Evolutionary conservation across 1,140 invertebrate species (phyloP).

Genomic region (fruit fly (Drosophila melanogaster)): Release_6_plus_ISO1_MT NT_037436.4:9746001-9746500

Average conservation of each 20-base stretch:
- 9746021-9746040: slow-evolving; percentile 43
- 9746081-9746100: slow-evolving; percentile 36
- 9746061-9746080: slow-evolving; percentile 78
- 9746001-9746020: slow-evolving; percentile 47
- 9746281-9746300: not conserved
- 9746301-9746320: slow-evolving; percentile 5
- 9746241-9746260: slow-evolving; percentile 23
- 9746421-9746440: too few species aligned
- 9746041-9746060: slow-evolving; percentile 72
- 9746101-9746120: not conserved
- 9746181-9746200: slow-evolving; percentile 32
- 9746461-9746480: not conserved
- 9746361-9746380: too few species aligned
- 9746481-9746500: not conserved
- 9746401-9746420: too few species aligned
- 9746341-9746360: too few species aligned
- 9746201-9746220: slow-evolving; percentile 25
- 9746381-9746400: too few species aligned
- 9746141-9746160: slow-evolving; percentile 44
- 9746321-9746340: not conserved
- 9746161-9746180: slow-evolving; percentile 60
- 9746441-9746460: too few species aligned
- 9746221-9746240: slow-evolving; percentile 22
- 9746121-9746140: slow-evolving; percentile 41
- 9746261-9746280: slow-evolving; percentile 25